phyloP scores from a whole-genome alignment of 2,113 vertebrate genomes.

The Podarcis cretensis region DNA sequence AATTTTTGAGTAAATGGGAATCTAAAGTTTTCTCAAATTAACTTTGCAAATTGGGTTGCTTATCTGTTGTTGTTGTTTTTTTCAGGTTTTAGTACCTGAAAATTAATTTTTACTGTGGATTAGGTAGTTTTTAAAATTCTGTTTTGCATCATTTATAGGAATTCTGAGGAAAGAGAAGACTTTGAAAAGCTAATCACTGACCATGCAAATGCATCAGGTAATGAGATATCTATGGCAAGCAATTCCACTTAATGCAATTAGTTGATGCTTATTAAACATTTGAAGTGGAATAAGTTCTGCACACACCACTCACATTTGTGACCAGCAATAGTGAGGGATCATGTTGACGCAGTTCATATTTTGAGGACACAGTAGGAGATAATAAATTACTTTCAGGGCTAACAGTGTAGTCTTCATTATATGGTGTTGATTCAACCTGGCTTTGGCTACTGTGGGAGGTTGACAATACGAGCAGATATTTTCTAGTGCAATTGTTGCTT shows the following conservation, averaged over 20 bases:
- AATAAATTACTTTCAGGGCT: neutral
- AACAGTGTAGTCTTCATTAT: neutral
- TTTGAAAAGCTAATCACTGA: conserved; percentile 86
- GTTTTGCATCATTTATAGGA: conserved; percentile 68
- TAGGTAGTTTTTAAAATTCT: conserved; percentile 59
- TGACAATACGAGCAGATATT: neutral
- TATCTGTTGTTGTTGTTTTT: conserved; percentile 20
- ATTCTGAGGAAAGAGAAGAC: conserved; percentile 79
- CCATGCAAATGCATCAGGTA: conserved; percentile 88
- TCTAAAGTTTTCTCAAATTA: neutral
- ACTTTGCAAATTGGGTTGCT: neutral
- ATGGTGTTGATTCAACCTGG: neutral
- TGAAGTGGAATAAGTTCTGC: neutral
- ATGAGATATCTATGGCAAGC: conserved; percentile 27
- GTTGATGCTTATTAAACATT: conserved; percentile 2
- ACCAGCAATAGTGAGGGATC: neutral
- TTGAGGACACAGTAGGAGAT: neutral
- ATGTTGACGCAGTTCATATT: neutral
- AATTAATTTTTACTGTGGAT: neutral
- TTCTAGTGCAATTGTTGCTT: neutral
- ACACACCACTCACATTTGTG: neutral
- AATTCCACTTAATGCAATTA: neutral
- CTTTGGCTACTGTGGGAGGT: neutral
- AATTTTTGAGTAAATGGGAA: neutral
- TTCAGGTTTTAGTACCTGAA: neutral